Percentiles rank a stretch among this genome's conserved stretches.
These are phyloP conservation scores for Melanerpes formicivorus DNA, from an alignment of 2,113 vertebrate genomes.

Conservation along the genomic window DNA sequence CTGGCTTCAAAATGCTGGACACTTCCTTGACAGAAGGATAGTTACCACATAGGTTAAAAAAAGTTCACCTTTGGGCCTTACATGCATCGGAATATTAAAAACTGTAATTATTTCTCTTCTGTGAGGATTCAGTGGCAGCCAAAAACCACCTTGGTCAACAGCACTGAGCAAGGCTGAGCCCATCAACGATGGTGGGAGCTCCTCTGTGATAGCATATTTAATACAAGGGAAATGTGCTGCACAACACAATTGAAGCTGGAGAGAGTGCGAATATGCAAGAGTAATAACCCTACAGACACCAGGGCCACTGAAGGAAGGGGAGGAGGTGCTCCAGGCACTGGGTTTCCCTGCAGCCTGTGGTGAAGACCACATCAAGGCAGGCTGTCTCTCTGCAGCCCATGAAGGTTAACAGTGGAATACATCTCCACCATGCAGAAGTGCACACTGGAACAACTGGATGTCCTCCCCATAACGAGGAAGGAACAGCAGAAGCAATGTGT, in stretches of 20 bases:
- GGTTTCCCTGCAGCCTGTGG: neutral
- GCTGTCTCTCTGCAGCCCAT: neutral
- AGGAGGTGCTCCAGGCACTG: neutral
- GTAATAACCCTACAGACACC: neutral
- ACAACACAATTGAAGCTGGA: neutral
- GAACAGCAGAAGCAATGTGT: neutral
- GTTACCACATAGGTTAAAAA: neutral
- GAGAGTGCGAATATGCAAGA: neutral
- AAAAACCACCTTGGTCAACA: neutral
- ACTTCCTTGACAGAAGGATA: neutral
- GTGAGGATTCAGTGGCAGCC: neutral
- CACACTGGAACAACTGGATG: neutral
- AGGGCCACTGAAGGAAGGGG: neutral
- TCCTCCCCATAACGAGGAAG: neutral
- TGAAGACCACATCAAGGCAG: neutral
- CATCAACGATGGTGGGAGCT: fast-evolving
- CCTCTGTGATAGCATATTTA: neutral
- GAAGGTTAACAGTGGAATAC: neutral
- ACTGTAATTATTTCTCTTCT: neutral
- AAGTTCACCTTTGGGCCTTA: neutral
- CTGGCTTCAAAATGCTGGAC: neutral
- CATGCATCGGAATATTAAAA: neutral
- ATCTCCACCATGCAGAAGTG: neutral
- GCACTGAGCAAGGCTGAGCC: neutral
- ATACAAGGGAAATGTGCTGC: neutral